These are phyloP conservation scores for Pongo abelii DNA, from an alignment of 2,113 vertebrate genomes.

Conservation along the genomic window DNA sequence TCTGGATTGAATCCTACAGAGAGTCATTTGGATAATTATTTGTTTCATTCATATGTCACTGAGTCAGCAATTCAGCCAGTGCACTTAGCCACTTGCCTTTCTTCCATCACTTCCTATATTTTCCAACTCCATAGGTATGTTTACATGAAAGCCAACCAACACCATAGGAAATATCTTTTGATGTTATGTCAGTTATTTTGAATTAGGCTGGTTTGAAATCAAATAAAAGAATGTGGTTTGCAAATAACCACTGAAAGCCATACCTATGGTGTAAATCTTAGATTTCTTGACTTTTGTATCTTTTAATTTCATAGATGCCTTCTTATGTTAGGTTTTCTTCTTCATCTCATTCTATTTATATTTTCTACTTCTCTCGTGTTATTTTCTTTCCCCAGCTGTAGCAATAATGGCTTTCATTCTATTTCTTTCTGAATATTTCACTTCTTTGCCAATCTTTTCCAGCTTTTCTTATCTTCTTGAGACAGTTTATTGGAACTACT, in stretches of 20 bases:
- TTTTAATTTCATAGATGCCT: neutral
- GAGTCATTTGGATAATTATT: slow-evolving; percentile 37
- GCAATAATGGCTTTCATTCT: neutral
- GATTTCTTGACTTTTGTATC: neutral
- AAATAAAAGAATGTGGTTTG: neutral
- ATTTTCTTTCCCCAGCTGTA: neutral
- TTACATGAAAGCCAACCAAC: neutral
- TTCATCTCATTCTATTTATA: neutral
- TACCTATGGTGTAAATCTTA: neutral
- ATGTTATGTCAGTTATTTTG: neutral
- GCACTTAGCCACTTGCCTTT: neutral
- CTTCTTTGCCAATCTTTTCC: neutral
- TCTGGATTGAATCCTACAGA: neutral
- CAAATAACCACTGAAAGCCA: neutral
- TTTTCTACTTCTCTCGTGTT: neutral
- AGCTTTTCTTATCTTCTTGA: neutral
- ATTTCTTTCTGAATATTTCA: neutral
- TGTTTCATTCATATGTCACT: slow-evolving; percentile 1
- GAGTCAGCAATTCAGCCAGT: neutral
- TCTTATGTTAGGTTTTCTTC: neutral
- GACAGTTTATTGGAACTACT: neutral
- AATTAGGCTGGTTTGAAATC: neutral
- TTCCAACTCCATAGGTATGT: neutral
- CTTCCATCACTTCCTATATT: neutral
- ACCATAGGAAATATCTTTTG: neutral